Conservation (phyloP, 2,113 vertebrate species). For the Chaenocephalus aceratus region DNA sequence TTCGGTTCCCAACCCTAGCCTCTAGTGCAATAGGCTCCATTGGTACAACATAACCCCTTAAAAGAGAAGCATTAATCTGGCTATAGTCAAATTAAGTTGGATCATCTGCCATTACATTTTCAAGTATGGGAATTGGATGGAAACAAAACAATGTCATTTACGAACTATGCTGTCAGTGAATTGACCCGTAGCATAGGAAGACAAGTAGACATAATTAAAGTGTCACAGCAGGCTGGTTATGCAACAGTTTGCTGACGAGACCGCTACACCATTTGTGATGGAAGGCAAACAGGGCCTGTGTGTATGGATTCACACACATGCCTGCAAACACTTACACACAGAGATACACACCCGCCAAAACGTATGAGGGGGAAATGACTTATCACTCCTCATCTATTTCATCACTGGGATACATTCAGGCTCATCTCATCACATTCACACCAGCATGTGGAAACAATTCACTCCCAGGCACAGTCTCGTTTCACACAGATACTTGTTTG, state of each 20-base stretch:
- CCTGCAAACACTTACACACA: background rate
- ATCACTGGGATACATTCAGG: conserved; percentile 8
- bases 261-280: conserved; percentile 1
- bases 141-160: background rate
- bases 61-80: background rate
- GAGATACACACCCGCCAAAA: conserved; percentile 8
- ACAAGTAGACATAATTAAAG: conserved; percentile 55
- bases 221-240: conserved; percentile 48
- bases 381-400: conserved; percentile 44
- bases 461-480: conserved; percentile 3
- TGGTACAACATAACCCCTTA: background rate
- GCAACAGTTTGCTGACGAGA: conserved; percentile 28
- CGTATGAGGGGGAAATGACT: conserved; percentile 19
- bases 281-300: background rate
- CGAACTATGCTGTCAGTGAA: conserved; percentile 28
- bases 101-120: background rate
- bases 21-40: too few species aligned
- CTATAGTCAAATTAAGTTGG: background rate
- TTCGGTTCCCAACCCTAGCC: too few species aligned
- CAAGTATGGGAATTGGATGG: background rate
- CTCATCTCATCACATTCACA: background rate
- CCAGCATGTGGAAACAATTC: conserved; percentile 24
- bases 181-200: conserved; percentile 29
- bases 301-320: conserved; percentile 6
- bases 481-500: conserved; percentile 16